phyloP scores from a whole-genome alignment of 2,797 vertebrate species.

The Sciurus carolinensis region DNA sequence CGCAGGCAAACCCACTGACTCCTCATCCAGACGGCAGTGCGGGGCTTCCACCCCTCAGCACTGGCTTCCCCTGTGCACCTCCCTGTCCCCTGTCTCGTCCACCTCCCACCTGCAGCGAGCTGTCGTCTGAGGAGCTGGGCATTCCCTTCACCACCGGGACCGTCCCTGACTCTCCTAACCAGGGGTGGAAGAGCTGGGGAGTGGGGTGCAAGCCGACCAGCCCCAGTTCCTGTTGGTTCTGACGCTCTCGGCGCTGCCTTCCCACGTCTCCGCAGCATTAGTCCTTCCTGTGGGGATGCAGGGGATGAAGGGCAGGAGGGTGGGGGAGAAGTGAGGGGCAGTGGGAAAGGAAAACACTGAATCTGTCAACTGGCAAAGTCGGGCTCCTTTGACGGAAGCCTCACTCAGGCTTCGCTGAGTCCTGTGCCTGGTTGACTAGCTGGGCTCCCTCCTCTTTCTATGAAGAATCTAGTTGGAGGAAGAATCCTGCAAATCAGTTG shows the following conservation, averaged over 20 bases:
- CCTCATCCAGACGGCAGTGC: neutral
- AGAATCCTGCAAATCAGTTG: neutral
- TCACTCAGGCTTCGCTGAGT: neutral
- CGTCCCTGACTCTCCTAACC: no score
- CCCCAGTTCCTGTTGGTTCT: neutral
- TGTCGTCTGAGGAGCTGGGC: neutral
- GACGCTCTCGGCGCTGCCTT: neutral
- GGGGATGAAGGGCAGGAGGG: no score
- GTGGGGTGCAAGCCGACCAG: fast-evolving
- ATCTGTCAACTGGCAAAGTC: neutral
- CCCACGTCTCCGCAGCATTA: neutral
- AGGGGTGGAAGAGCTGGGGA: neutral
- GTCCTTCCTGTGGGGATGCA: fast-evolving
- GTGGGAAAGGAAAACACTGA: neutral
- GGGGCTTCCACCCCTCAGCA: neutral
- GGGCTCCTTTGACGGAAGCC: neutral
- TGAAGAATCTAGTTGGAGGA: no score
- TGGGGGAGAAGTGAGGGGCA: neutral
- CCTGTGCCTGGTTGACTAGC: neutral
- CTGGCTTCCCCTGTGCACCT: neutral
- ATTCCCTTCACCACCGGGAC: neutral
- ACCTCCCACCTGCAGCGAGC: neutral
- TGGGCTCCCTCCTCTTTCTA: no score
- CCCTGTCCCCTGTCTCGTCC: fast-evolving
- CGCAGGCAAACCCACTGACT: neutral